Evolutionary conservation across 1,140 invertebrate genomes (phyloP).

Genomic region (Eueides isabella): DNA sequence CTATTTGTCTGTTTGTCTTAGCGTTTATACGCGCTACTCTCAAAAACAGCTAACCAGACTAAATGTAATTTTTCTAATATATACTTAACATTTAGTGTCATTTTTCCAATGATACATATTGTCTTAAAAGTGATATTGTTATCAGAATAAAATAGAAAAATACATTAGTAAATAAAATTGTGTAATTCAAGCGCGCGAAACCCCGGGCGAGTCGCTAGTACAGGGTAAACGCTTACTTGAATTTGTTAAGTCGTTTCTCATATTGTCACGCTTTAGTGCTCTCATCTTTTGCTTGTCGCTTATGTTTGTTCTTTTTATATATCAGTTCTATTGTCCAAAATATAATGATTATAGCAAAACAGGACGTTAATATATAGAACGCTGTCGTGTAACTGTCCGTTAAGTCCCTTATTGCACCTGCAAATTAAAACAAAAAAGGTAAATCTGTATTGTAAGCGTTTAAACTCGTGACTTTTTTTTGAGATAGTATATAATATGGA

Average conservation of each 20-base stretch:
- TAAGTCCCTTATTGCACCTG: slow-evolving; percentile 63
- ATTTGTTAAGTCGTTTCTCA: neutral
- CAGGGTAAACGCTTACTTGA: no score
- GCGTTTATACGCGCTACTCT: no score
- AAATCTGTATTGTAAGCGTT: neutral
- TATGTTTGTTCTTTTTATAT: slow-evolving; percentile 62
- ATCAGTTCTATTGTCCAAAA: slow-evolving; percentile 65
- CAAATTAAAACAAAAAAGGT: slow-evolving; percentile 16
- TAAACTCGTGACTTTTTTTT: no score
- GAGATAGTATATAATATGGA: no score
- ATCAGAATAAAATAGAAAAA: neutral
- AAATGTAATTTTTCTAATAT: no score
- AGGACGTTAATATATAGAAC: slow-evolving; percentile 59
- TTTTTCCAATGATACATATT: no score
- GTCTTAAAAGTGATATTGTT: neutral
- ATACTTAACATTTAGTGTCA: no score
- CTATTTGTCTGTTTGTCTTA: no score
- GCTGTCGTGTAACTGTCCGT: slow-evolving; percentile 60
- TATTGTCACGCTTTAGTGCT: neutral
- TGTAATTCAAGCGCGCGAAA: no score
- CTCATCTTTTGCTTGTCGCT: slow-evolving; percentile 41
- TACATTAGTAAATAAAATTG: no score
- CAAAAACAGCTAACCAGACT: no score
- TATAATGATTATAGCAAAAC: slow-evolving; percentile 52
- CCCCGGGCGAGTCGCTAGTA: no score